A percentile compares a stretch with the other conserved stretches of the same genome.
Evolutionary conservation across 2,113 vertebrate genomes (phyloP).

Genomic region (Halcyon senegalensis): DNA sequence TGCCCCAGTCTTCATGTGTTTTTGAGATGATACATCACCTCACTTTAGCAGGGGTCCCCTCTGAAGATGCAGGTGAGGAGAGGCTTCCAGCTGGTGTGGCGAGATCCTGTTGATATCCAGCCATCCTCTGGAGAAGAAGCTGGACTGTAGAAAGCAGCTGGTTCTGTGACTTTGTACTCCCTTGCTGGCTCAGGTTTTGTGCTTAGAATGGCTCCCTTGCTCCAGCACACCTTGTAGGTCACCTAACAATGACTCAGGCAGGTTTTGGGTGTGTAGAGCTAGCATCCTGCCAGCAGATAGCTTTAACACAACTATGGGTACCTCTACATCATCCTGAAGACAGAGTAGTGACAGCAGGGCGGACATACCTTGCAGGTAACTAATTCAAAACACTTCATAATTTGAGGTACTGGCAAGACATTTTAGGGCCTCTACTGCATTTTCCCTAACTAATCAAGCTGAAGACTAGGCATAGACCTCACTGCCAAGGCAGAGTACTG

Average conservation of each 20-base stretch:
- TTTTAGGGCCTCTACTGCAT: neutral
- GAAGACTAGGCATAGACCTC: neutral
- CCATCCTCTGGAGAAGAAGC: neutral
- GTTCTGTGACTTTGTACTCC: neutral
- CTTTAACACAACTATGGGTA: neutral
- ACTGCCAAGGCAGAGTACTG: constrained; percentile 16
- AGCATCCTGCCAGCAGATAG: neutral
- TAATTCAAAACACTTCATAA: neutral
- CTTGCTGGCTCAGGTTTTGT: neutral
- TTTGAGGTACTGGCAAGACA: neutral
- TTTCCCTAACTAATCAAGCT: constrained; percentile 52
- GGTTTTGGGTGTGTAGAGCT: neutral
- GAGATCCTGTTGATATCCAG: neutral
- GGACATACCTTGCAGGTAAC: neutral
- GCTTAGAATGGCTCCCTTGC: neutral
- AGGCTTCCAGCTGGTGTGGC: neutral
- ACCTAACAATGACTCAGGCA: neutral
- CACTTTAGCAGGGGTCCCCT: neutral
- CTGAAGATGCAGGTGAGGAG: neutral
- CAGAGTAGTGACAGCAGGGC: neutral
- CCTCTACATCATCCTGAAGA: neutral
- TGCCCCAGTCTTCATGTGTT: neutral
- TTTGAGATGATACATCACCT: neutral
- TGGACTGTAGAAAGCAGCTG: accelerated
- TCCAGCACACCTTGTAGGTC: neutral